Percentiles rank a stretch among this genome's conserved stretches.
Evolutionary conservation across 2,888 invertebrate species (phyloP).

Genomic region (Anorthoa munda): DNA sequence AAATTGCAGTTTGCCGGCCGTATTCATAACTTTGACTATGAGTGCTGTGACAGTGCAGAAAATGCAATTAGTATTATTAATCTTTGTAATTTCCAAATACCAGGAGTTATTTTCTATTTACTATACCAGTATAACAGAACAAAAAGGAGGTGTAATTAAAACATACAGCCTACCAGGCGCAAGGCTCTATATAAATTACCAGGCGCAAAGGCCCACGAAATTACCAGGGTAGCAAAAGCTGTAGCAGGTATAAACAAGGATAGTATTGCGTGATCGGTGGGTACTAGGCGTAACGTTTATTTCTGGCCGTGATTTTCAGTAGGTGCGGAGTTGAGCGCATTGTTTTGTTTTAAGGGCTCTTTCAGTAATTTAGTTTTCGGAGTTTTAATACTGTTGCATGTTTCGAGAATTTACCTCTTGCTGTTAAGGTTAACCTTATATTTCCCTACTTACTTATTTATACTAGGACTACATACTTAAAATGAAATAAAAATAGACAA

Average conservation of each 20-base stretch:
- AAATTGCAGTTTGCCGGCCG: background rate
- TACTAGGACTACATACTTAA: background rate
- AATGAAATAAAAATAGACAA: background rate
- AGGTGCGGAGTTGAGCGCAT: constrained; percentile 43
- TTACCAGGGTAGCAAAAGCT: constrained; percentile 58
- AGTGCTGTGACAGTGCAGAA: background rate
- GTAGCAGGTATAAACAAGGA: constrained; percentile 60
- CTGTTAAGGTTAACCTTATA: background rate
- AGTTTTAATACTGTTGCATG: constrained; percentile 9
- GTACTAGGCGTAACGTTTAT: constrained; percentile 60
- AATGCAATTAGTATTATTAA: background rate
- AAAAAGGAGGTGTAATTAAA: constrained; percentile 39
- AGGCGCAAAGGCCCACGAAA: constrained; percentile 62
- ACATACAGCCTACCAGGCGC: constrained; percentile 44
- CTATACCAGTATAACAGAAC: constrained; percentile 40
- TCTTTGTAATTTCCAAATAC: constrained; percentile 12
- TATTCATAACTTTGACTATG: background rate
- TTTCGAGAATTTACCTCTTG: background rate
- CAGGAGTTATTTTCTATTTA: constrained; percentile 45
- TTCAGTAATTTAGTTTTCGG: constrained; percentile 36
- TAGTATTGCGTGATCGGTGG: constrained; percentile 59
- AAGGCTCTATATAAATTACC: constrained; percentile 53
- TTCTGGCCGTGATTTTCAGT: constrained; percentile 58
- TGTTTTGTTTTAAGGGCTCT: constrained; percentile 43
- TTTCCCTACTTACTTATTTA: background rate